These are phyloP conservation scores for western clawed frog (Xenopus tropicalis) DNA, from an alignment of 2,113 vertebrate genomes.

Conservation along the genomic window UCB_Xtro_10.0 CM004444.2:110385001-110385500, in stretches of 20 bases:
- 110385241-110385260: slow-evolving; percentile 96
- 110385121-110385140: no score
- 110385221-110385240: slow-evolving; percentile 88
- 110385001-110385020: slow-evolving; percentile 93
- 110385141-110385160: slow-evolving; percentile 9
- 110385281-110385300: slow-evolving; percentile 98
- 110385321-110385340: slow-evolving; percentile 97
- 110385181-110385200: slow-evolving; percentile 93
- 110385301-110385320: slow-evolving; percentile 97
- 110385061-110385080: slow-evolving; percentile 83
- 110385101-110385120: no score
- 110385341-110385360: slow-evolving; percentile 98
- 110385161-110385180: slow-evolving; percentile 67
- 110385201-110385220: slow-evolving; percentile 97
- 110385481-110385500: no score
- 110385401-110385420: no score
- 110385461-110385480: no score
- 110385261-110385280: slow-evolving; percentile 97
- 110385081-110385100: no score
- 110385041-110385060: slow-evolving; percentile 88
- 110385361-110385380: slow-evolving; percentile 99
- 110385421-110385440: no score
- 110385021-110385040: slow-evolving; percentile 99
- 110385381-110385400: slow-evolving; percentile 53
- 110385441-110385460: no score